Evolutionary conservation across 2,888 invertebrate genomes (phyloP), one percentile per base, ranked within the genome.

Genomic region (Minunthozetes semirufus): DNA sequence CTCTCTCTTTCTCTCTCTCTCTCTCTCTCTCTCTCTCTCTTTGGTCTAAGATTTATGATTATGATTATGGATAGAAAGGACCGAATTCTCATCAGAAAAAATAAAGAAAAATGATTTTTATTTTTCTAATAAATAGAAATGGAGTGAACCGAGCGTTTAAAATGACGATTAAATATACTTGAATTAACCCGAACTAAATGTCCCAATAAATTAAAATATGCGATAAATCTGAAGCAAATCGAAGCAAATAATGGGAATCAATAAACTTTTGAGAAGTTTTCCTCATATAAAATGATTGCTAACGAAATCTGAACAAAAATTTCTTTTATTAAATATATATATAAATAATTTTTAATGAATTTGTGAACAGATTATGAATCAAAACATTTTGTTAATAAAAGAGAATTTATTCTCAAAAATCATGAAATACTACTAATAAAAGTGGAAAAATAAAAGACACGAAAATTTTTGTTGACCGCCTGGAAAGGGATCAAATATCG

Each of bases 401-500:
- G n/a, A 22, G 59, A 13, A 59, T 59, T 27, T 27, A 50, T 19
- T 50, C 27, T 59, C 2, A 56, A 29, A 59, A 4, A 13, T 33
- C 42, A 42, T 66, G 27, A 66, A 42, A 66, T 42, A 66, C 42
- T 42, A 42, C 42, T 66, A 38, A 66, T 66, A 66, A 66, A 38
- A 66, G 15, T 63, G 38, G 9, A 46, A 70, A 70, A 48, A 42
- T 48, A 70, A 70, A 70, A 22, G 5, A 70, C 70, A 70, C 70
- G 70, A 70, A 9, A 22, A 70, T 70, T 42, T 61, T 68, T 68
- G 25, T 5, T 70, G 70, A 70, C 70, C 70, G 70, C 70, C 70
- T 70, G 70, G 46, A 70, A 70, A 70, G 70, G 70, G 46, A 70
- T 70, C 70, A 70, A 48, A 70, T 70, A 48, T 70, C 70, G 70